Base-by-base conservation (phyloP, 2,888 invertebrate species). In the Phortica okadai region DNA sequence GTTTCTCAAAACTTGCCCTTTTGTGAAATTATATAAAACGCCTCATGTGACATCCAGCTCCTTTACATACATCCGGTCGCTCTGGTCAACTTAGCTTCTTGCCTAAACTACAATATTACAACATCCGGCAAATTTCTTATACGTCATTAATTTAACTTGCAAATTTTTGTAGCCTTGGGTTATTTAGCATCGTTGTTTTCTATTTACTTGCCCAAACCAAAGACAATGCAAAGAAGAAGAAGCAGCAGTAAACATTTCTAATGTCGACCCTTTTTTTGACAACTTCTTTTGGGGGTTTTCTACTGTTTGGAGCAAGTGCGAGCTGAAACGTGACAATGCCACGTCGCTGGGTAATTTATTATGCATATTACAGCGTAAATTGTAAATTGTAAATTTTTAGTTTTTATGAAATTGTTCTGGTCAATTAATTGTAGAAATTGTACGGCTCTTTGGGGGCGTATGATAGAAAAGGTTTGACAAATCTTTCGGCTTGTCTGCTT, bases 401-500 rank as follows among this genome's bases (percentile, higher is more conserved):
- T 87, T 88, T 72, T 89, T 89, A 87, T 88, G 88, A 88, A 86
- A 89, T 88, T 83, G 85, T 89, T 89, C 85, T 85, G 88, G 85
- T 88, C 89, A 90, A 89, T 90, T 89, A 89, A 90, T 83, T 88
- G 82, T 81, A 81, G 82, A 82, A 89, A 88, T 89, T 84, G 82
- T 80, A 78, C 81, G 73, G 77, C 75, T 33, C 67, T 10, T 50
- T 50, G 50, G 50, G 6, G 50, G 50, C 50, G 50, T 50, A 8
- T 50, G 6, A 11, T 50, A 8, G 50, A 50, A 50, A 50, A 8
- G 6, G 7, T 45, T 50, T 50, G 50, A 8, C 14, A 6, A 14
- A 11, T 3, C 10, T 50, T 14, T 8, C 50, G 33, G 59, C 8
- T 7, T 11, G 16, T 21, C n/a, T 3, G 50, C 8, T 14, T 3